Conservation (phyloP, 1,140 invertebrate genomes). For the Kradibia gibbosae region DNA sequence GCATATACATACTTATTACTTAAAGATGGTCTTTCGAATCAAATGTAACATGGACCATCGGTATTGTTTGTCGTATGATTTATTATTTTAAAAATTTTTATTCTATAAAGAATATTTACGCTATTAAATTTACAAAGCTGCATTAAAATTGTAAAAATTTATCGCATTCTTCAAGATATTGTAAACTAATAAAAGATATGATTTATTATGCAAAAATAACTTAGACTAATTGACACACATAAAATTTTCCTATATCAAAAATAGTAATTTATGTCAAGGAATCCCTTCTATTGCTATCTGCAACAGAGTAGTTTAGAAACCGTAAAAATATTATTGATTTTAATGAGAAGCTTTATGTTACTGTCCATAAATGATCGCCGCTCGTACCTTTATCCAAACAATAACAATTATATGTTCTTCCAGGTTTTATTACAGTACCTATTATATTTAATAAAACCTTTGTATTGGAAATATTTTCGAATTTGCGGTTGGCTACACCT, state of each 20-base stretch:
- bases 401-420: background rate
- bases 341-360: background rate
- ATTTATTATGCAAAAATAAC: background rate
- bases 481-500: background rate
- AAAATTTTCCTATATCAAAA: background rate
- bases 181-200: background rate
- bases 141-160: background rate
- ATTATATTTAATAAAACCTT: constrained; percentile 1
- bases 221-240: background rate
- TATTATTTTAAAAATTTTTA: background rate
- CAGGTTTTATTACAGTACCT: background rate
- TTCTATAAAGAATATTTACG: background rate
- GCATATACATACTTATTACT: background rate
- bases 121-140: background rate
- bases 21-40: background rate
- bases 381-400: background rate
- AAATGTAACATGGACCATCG: background rate
- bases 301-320: background rate
- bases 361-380: background rate
- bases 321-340: background rate
- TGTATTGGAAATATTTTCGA: background rate
- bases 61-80: background rate
- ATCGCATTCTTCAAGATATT: background rate
- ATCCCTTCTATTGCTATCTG: background rate
- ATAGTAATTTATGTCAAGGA: background rate